Evolutionary conservation across 2,113 vertebrate species (phyloP).

Genomic region (Esox niger): DNA sequence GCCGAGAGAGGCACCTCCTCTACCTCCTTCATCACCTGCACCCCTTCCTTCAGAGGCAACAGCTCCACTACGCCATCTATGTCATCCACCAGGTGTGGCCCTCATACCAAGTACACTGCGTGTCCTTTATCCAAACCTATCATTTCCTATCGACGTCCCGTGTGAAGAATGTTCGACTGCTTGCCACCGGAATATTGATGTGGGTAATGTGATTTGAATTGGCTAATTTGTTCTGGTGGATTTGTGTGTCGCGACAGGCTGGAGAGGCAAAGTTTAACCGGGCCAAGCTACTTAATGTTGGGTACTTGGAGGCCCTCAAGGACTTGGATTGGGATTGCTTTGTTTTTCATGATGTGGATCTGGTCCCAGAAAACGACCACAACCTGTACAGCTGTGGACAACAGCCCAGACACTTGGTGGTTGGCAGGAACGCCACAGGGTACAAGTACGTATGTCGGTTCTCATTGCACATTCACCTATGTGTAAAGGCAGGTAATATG

Average conservation of each 20-base stretch:
- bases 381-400: conserved; percentile 87
- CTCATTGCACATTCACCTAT: no score
- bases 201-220: not conserved
- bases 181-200: no score
- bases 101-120: not conserved
- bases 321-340: conserved; percentile 92
- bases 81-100: conserved; percentile 90
- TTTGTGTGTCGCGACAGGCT: conserved; percentile 67
- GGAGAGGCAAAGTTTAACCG: conserved; percentile 88
- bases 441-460: conserved; percentile 81
- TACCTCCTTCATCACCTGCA: conserved; percentile 91
- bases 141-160: not conserved
- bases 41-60: conserved; percentile 93
- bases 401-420: conserved; percentile 93
- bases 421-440: conserved; percentile 91
- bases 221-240: not conserved
- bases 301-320: conserved; percentile 91
- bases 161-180: not conserved
- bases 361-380: conserved; percentile 92
- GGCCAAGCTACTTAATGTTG: conserved; percentile 92
- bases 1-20: conserved; percentile 86
- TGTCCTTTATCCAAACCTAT: not conserved
- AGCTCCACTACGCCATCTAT: conserved; percentile 89
- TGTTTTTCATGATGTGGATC: conserved; percentile 94
- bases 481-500: not conserved